Percentiles rank a stretch among this genome's conserved stretches.
Conservation (phyloP, 2,888 invertebrate species). For the Tyria jacobaeae region DNA sequence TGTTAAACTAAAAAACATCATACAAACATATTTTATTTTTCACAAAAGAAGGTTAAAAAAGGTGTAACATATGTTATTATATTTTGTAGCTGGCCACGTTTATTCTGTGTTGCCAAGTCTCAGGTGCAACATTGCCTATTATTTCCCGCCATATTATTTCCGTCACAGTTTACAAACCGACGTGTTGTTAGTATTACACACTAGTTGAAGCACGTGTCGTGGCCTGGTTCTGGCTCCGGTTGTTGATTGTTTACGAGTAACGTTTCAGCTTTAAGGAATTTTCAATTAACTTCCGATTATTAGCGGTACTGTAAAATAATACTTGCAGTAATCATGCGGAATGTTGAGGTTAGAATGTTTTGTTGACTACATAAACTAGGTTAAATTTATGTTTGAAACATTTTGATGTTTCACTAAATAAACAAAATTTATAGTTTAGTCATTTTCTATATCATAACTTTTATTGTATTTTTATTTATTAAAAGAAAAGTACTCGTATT, state of each 20-base stretch:
- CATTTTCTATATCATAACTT: background rate
- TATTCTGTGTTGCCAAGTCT: background rate
- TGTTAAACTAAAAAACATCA: background rate
- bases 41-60: background rate
- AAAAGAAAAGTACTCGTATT: too few species aligned
- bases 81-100: background rate
- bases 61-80: background rate
- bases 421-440: background rate
- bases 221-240: conserved; percentile 13
- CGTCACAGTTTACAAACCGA: conserved; percentile 42
- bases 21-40: background rate
- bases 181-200: conserved; percentile 14
- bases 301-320: conserved; percentile 6
- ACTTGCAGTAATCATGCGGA: background rate
- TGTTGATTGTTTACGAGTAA: conserved; percentile 22
- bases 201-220: conserved; percentile 32
- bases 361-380: background rate
- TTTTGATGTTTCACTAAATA: background rate
- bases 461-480: too few species aligned
- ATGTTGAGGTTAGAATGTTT: background rate
- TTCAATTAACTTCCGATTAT: conserved; percentile 9
- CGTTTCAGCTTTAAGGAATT: conserved; percentile 11
- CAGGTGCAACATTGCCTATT: background rate
- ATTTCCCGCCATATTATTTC: conserved; percentile 33
- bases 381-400: background rate